Evolutionary conservation across 2,113 vertebrate genomes (phyloP).

Genomic region (Stigmatopora nigra): DNA sequence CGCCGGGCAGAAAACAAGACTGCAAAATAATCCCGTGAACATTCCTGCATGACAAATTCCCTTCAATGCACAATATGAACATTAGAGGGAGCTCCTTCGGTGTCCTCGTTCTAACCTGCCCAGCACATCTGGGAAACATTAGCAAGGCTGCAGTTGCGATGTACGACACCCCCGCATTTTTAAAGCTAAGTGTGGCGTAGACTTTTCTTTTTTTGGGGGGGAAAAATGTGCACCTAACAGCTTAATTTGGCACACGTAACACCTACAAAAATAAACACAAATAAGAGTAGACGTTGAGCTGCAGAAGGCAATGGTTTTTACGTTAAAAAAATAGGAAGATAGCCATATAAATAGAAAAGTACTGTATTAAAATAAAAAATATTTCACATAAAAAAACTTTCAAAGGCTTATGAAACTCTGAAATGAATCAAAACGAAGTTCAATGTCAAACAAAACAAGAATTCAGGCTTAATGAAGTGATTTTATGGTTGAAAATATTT

Average conservation of each 20-base stretch:
- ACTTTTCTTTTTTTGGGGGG: constrained; percentile 32
- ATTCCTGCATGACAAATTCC: constrained; percentile 14
- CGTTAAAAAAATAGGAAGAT: constrained; percentile 34
- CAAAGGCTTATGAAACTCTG: too few species aligned
- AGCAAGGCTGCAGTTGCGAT: constrained; percentile 54
- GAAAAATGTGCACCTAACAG: constrained; percentile 48
- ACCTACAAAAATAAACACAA: constrained; percentile 48
- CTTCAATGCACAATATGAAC: constrained; percentile 21
- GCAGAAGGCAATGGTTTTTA: constrained; percentile 27
- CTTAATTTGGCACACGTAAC: constrained; percentile 43
- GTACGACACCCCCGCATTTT: constrained; percentile 62
- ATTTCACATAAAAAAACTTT: not conserved
- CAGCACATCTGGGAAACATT: constrained; percentile 68
- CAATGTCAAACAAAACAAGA: too few species aligned
- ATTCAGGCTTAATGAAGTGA: too few species aligned
- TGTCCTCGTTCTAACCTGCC: constrained; percentile 40
- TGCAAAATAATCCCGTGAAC: constrained; percentile 10
- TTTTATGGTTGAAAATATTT: too few species aligned
- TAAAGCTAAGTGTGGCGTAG: constrained; percentile 32
- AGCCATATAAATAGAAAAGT: too few species aligned
- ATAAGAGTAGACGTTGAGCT: constrained; percentile 34
- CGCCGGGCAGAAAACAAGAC: constrained; percentile 1
- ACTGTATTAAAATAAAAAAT: too few species aligned
- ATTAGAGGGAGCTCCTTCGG: constrained; percentile 51
- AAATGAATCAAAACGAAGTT: too few species aligned